phyloP scores from a whole-genome alignment of 2,888 invertebrate genomes.

The Leucophenga maculata region DNA sequence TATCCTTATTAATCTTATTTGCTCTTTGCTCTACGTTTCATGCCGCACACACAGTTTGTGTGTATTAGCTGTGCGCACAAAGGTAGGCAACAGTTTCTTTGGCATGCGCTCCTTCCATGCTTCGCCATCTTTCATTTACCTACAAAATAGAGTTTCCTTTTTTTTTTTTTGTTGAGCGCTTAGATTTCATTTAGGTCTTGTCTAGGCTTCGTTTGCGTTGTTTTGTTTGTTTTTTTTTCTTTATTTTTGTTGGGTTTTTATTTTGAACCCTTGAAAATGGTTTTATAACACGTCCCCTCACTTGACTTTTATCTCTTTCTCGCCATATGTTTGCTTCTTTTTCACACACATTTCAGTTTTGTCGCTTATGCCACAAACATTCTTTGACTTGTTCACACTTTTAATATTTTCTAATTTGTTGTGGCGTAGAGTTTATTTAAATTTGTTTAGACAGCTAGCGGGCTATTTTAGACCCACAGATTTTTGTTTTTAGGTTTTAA shows the following conservation, averaged over 20 bases:
- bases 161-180: conserved; percentile 2
- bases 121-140: neutral
- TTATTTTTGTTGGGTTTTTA: neutral
- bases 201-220: neutral
- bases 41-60: neutral
- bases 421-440: neutral
- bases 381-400: neutral
- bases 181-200: neutral
- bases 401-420: conserved; percentile 7
- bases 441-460: neutral
- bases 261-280: neutral
- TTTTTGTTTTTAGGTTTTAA: conserved; percentile 1
- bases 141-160: neutral
- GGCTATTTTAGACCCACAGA: neutral
- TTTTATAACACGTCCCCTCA: neutral
- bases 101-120: neutral
- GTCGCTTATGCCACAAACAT: no score
- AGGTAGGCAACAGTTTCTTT: conserved; percentile 16
- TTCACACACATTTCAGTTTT: neutral
- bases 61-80: conserved; percentile 2
- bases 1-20: conserved; percentile 45
- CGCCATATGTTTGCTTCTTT: neutral
- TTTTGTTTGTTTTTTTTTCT: neutral
- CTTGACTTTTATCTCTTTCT: neutral
- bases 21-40: neutral